phyloP scores from a whole-genome alignment of 2,113 vertebrate genomes.

The Holacanthus passer region DNA sequence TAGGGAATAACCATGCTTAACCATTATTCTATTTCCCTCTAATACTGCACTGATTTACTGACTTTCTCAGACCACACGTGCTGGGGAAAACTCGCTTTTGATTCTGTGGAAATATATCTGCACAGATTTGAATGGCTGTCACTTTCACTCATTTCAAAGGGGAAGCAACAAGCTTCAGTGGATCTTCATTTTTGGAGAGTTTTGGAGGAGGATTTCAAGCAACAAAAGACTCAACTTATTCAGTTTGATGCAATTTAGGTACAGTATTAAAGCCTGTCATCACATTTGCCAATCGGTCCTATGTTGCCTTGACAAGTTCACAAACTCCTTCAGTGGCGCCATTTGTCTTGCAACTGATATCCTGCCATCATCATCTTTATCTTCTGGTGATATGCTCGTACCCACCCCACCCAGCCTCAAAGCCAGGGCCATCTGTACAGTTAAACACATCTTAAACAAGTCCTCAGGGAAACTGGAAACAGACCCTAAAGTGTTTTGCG shows the following conservation, averaged over 20 bases:
- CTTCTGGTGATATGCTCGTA: slow-evolving; percentile 65
- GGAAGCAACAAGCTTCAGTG: background rate
- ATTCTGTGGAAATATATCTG: slow-evolving; percentile 16
- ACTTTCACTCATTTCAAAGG: background rate
- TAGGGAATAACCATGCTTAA: slow-evolving; percentile 8
- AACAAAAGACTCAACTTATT: background rate
- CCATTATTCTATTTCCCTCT: slow-evolving; percentile 42
- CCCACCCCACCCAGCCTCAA: slow-evolving; percentile 40
- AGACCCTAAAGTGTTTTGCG: slow-evolving; percentile 61
- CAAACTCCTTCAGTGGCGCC: slow-evolving; percentile 19
- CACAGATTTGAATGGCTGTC: slow-evolving; percentile 23
- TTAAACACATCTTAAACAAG: slow-evolving; percentile 67
- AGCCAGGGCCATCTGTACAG: slow-evolving; percentile 63
- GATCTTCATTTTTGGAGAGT: slow-evolving; percentile 12
- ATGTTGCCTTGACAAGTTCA: slow-evolving; percentile 37
- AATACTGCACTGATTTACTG: slow-evolving; percentile 30
- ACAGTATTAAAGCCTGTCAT: slow-evolving; percentile 17
- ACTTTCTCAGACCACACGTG: slow-evolving; percentile 30
- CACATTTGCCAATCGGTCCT: slow-evolving; percentile 9
- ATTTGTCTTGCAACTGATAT: slow-evolving; percentile 56
- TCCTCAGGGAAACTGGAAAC: slow-evolving; percentile 69
- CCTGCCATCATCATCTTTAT: slow-evolving; percentile 46
- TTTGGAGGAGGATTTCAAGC: background rate
- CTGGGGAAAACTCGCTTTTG: slow-evolving; percentile 28
- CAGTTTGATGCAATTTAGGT: slow-evolving; percentile 1